These are phyloP conservation scores for Toxonevra muliebris DNA, from an alignment of 2,888 invertebrate species.

Conservation along the genomic window DNA sequence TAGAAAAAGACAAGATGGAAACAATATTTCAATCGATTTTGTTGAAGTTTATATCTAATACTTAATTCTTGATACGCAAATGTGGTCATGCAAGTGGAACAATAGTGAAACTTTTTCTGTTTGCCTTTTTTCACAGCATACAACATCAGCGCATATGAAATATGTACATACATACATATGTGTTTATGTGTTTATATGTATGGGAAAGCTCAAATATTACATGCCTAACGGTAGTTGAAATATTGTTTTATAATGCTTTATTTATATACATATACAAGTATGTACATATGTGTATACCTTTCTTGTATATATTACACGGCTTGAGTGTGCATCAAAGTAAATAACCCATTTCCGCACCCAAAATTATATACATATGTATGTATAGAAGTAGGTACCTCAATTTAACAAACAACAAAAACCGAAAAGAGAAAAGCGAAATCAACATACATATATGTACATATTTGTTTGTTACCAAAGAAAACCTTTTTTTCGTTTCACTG, in stretches of 20 bases:
- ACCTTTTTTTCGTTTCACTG: no score
- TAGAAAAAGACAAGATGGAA: no score
- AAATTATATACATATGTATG: slow-evolving; percentile 10
- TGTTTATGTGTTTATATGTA: slow-evolving; percentile 1
- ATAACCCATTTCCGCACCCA: slow-evolving; percentile 23
- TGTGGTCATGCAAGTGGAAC: slow-evolving; percentile 25
- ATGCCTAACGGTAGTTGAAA: not conserved
- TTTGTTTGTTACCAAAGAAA: not conserved
- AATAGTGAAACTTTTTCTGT: slow-evolving; percentile 11
- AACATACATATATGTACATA: not conserved
- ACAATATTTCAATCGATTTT: slow-evolving; percentile 23
- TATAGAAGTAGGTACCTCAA: not conserved
- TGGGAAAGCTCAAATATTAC: not conserved
- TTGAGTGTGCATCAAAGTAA: not conserved
- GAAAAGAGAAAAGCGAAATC: not conserved
- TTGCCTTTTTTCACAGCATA: not conserved
- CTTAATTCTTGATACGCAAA: slow-evolving; percentile 14
- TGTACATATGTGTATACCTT: not conserved
- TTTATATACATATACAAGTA: not conserved
- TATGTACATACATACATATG: not conserved
- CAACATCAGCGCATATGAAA: slow-evolving; percentile 4
- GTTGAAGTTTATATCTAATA: slow-evolving; percentile 20
- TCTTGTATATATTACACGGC: not conserved
- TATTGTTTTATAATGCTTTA: not conserved
- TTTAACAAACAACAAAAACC: slow-evolving; percentile 8